Conservation (phyloP, 2,888 invertebrate species). For the Parnassius orleans region DNA sequence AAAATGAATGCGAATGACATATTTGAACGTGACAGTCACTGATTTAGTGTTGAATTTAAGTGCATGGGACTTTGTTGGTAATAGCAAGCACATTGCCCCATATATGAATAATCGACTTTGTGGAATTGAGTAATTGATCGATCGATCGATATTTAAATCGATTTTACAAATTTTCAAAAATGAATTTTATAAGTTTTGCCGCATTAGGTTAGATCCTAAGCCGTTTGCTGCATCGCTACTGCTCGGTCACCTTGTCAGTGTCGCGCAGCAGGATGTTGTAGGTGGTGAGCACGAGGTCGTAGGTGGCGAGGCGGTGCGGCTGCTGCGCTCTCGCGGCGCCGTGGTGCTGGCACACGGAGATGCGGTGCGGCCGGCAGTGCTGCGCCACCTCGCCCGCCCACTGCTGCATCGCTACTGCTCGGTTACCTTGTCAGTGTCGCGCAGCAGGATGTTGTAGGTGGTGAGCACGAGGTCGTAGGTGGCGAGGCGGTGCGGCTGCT, state of each 20-base stretch:
- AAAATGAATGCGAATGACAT: too few relatives aligned
- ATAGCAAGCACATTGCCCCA: too few relatives aligned
- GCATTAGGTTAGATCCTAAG: too few relatives aligned
- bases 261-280: conserved; percentile 88
- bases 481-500: conserved; percentile 82
- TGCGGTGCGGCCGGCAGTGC: conserved; percentile 81
- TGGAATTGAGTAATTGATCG: too few relatives aligned
- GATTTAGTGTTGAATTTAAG: too few relatives aligned
- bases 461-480: conserved; percentile 92
- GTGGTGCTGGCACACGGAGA: conserved; percentile 88
- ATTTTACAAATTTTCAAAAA: too few relatives aligned
- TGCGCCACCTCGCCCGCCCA: conserved; percentile 91
- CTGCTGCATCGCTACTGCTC: conserved; percentile 82
- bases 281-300: conserved; percentile 94
- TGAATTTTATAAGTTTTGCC: too few relatives aligned
- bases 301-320: conserved; percentile 82
- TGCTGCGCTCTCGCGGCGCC: conserved; percentile 87
- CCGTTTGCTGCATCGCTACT: too few relatives aligned
- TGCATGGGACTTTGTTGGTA: too few relatives aligned
- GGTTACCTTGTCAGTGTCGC: conserved; percentile 79
- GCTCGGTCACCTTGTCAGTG: conserved; percentile 62
- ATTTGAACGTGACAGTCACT: too few relatives aligned
- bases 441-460: conserved; percentile 88
- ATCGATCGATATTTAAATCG: too few relatives aligned
- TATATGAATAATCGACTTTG: too few relatives aligned